A percentile compares a stretch with the other conserved stretches of the same genome.
Conservation (phyloP, 2,113 vertebrate species). For the Taxidea taxus region DNA sequence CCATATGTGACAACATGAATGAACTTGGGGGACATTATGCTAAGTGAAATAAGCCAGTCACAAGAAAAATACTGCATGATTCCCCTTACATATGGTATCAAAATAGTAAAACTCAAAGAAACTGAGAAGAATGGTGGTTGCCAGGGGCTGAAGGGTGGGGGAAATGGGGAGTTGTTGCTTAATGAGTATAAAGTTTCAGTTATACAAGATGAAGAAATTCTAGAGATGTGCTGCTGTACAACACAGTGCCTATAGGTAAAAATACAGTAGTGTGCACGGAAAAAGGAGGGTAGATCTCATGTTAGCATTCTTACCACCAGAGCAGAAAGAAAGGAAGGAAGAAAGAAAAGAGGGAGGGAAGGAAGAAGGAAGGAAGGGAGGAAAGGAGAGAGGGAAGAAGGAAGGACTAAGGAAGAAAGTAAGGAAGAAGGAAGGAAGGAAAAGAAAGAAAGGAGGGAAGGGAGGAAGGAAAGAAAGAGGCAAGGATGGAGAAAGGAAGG, state of each 20-base stretch:
- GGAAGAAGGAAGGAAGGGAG: background rate
- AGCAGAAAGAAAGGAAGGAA: background rate
- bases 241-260: background rate
- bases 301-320: background rate
- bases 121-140: background rate
- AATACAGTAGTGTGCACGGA: background rate
- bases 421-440: too few species aligned
- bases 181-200: background rate
- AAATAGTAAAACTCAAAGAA: background rate
- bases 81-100: background rate
- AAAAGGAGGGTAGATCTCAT: background rate
- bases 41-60: background rate
- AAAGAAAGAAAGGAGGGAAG: too few species aligned
- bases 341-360: background rate
- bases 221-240: background rate
- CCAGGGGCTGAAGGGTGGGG: background rate
- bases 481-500: too few species aligned
- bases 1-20: background rate
- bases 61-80: background rate
- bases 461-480: too few species aligned
- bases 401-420: background rate
- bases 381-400: background rate
- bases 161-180: background rate
- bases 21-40: background rate
- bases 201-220: background rate